Evolutionary conservation across 2,797 vertebrate genomes (phyloP).

Genomic region (Xerus rutilus): DNA sequence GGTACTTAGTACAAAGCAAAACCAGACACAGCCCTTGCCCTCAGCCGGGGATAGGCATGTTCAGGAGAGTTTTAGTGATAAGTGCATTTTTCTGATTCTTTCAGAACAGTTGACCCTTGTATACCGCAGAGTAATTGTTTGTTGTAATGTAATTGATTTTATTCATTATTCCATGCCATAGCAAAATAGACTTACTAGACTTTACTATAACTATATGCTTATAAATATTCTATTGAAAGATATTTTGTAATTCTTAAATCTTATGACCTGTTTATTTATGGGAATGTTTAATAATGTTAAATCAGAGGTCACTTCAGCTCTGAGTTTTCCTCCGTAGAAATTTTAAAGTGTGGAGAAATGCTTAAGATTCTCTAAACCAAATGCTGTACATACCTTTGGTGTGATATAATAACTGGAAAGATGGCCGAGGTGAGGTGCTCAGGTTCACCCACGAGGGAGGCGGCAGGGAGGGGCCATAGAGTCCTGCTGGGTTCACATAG

Average conservation of each 20-base stretch:
- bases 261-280: not conserved
- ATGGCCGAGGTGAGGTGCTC: not conserved
- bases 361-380: not conserved
- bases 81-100: not conserved
- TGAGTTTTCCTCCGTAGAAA: not conserved
- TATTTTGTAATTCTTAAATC: not conserved
- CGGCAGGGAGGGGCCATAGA: no score
- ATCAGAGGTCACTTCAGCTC: not conserved
- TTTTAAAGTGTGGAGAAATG: not conserved
- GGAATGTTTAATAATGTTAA: not conserved
- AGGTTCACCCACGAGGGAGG: not conserved
- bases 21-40: not conserved
- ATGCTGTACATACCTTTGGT: not conserved
- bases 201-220: not conserved
- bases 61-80: not conserved
- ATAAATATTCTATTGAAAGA: not conserved
- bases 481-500: no score
- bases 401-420: not conserved
- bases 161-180: not conserved
- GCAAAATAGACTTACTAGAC: not conserved
- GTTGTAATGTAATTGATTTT: not conserved
- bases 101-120: not conserved
- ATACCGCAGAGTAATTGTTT: not conserved
- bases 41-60: not conserved
- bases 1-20: not conserved